Evolutionary conservation across 2,113 vertebrate genomes (phyloP).

Genomic region (Cyphomyrus plagiostoma): DNA sequence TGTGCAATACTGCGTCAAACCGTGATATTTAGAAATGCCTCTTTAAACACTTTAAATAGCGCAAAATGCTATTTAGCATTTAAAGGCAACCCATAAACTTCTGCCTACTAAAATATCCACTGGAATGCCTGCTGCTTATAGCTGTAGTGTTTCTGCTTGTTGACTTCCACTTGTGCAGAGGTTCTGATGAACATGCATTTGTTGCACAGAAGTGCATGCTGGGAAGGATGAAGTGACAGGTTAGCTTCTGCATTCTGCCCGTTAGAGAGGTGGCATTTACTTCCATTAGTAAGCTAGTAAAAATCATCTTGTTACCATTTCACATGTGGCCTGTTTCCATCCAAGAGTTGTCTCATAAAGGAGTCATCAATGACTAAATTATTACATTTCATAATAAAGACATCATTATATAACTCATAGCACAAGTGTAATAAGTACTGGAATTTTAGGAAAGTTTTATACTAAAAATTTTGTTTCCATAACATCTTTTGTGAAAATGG

Average conservation of each 20-base stretch:
- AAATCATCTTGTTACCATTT: neutral
- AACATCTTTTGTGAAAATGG: neutral
- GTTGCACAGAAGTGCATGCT: neutral
- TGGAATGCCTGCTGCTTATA: neutral
- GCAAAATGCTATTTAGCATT: constrained; percentile 1
- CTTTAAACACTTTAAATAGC: constrained; percentile 5
- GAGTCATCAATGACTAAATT: neutral
- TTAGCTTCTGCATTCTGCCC: neutral
- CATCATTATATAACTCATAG: neutral
- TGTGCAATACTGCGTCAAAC: neutral
- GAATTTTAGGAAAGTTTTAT: neutral
- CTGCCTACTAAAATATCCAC: neutral
- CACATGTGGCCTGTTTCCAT: neutral
- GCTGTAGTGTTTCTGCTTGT: neutral
- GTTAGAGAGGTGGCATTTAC: neutral
- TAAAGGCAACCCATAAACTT: constrained; percentile 2
- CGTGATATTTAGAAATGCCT: neutral
- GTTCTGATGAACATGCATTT: neutral
- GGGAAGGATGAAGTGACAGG: neutral
- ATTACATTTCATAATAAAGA: neutral
- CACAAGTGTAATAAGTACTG: neutral
- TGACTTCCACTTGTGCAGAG: neutral
- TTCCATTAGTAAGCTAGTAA: neutral
- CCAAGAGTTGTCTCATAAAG: neutral
- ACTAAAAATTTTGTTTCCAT: neutral